Conservation (phyloP, 2,113 vertebrate genomes). For the Trinectes maculatus region DNA sequence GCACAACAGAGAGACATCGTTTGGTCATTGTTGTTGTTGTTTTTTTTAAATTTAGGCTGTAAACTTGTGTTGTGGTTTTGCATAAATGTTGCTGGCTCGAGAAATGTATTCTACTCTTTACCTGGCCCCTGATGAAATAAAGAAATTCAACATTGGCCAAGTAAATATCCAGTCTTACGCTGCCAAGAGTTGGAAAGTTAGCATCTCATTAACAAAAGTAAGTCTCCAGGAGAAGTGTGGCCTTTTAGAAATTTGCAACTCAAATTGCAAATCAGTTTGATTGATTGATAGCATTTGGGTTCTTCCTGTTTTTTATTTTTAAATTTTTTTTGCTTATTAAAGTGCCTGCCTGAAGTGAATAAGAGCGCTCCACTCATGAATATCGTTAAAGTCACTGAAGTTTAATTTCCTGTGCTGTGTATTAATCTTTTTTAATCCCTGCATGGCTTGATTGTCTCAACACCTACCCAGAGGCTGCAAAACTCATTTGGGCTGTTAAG, state of each 20-base stretch:
- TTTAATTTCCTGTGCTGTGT: slow-evolving; percentile 85
- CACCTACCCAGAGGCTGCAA: slow-evolving; percentile 72
- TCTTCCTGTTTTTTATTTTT: slow-evolving; percentile 70
- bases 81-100: background rate
- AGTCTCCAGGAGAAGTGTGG: slow-evolving; percentile 37
- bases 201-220: slow-evolving; percentile 65
- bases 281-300: slow-evolving; percentile 77
- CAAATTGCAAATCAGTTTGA: slow-evolving; percentile 71
- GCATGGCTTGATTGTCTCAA: slow-evolving; percentile 79
- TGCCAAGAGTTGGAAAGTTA: slow-evolving; percentile 28
- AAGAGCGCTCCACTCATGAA: slow-evolving; percentile 77
- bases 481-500: slow-evolving; percentile 75
- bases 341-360: slow-evolving; percentile 71
- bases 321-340: slow-evolving; percentile 81
- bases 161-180: slow-evolving; percentile 28
- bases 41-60: background rate
- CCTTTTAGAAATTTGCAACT: slow-evolving; percentile 65
- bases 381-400: slow-evolving; percentile 79
- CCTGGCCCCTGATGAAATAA: slow-evolving; percentile 13
- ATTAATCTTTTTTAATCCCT: slow-evolving; percentile 80
- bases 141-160: slow-evolving; percentile 12
- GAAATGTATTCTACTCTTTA: background rate
- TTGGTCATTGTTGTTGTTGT: background rate
- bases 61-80: background rate
- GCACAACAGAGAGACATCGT: background rate